These are phyloP conservation scores for Polydrusus tereticollis DNA, from an alignment of 2,888 invertebrate genomes.

Conservation along the genomic window DNA sequence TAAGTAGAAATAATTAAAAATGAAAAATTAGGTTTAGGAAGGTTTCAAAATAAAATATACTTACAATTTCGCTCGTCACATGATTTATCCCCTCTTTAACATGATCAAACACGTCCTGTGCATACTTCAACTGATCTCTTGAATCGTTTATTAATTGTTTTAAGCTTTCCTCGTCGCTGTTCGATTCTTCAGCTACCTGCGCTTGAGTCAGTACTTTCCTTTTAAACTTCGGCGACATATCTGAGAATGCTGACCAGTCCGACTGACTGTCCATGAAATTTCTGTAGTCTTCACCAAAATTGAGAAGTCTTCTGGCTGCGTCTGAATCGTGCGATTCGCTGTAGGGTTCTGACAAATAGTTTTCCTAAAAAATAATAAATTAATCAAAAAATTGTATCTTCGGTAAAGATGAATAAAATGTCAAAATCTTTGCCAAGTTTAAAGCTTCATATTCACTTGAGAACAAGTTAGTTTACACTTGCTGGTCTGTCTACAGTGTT, in stretches of 20 bases:
- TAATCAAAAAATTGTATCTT: no score
- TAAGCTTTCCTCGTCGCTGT: constrained; percentile 64
- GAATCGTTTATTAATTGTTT: constrained; percentile 63
- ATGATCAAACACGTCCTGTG: constrained; percentile 63
- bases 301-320: constrained; percentile 83
- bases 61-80: constrained; percentile 64
- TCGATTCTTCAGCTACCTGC: constrained; percentile 59
- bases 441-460: no score
- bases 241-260: constrained; percentile 81
- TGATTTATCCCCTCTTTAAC: constrained; percentile 60
- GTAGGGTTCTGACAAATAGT: constrained; percentile 91
- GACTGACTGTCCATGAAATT: constrained; percentile 92
- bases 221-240: constrained; percentile 67
- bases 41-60: constrained; percentile 54
- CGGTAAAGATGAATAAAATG: constrained; percentile 7
- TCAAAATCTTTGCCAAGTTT: no score
- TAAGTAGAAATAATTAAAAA: no score
- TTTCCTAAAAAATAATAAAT: constrained; percentile 85
- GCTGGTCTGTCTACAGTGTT: no score
- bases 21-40: no score
- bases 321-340: constrained; percentile 90
- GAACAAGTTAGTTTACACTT: no score
- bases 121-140: constrained; percentile 61
- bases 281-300: constrained; percentile 92
- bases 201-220: constrained; percentile 53